Evolutionary conservation across 2,888 invertebrate species (phyloP), one percentile per base, ranked within the genome.

Genomic region (Sarcophaga carnaria): DNA sequence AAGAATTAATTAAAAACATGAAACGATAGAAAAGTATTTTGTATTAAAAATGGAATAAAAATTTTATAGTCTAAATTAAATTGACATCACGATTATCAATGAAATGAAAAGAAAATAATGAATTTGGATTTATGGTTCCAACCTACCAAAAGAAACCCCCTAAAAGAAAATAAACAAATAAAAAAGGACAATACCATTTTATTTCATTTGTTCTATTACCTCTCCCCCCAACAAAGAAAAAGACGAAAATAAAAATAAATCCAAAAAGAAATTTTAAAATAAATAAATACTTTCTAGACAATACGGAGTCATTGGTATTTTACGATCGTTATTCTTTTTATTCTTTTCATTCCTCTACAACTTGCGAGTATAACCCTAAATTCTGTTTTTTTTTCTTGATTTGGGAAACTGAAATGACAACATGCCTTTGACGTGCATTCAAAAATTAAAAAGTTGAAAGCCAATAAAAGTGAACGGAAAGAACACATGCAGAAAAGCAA

Each of bases 1-100:
- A 76, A 83, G 71, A 79, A 81, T 84, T 82, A 87, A 87, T 84
- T 84, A 84, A 87, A 79, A 84, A 79, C 76, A 84, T 76, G 81
- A 82, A 82, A 67, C 59, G 49, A 66, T 49, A 75, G 66, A 80
- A 80, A 64, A 25, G 37, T 67, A 62, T 45, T 25, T 74, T 49
- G 17, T 62, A 64, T 71, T 67, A 67, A 70, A 84, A 66, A 27
- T 27, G 25, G 47, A 77, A 74, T 45, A 22, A 71, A 71, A 66
- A 66, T 47, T 64, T 74, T 17, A 60, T 80, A n/a, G 20, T 27
- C 37, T 64, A 74, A 80, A 83, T 86, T 60, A 78, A 83, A 80
- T 83, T 83, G 79, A 84, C 81, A 84, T 81, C 78, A 80, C 81
- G 81, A 87, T 79, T 67, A 71, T 75, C 75, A 78, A 64, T 59